Percentiles rank a stretch among this genome's conserved stretches.
Conservation (phyloP, 1,140 invertebrate species). For the Camponotus vicinus region DNA sequence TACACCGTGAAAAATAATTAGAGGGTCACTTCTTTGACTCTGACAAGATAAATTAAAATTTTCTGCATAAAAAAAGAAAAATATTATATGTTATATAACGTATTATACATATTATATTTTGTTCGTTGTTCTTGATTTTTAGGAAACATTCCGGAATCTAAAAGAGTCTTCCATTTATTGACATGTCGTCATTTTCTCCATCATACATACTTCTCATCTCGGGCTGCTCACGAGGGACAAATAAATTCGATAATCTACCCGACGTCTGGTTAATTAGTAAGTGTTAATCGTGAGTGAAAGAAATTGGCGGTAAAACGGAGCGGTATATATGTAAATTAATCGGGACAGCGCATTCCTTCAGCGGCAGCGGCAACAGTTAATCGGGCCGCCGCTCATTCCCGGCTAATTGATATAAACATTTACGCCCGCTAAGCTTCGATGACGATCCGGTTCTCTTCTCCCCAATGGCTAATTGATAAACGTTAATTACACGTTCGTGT, state of each 20-base stretch:
- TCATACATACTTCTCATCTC: neutral
- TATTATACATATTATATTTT: neutral
- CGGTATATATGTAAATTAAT: conserved; percentile 35
- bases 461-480: conserved; percentile 49
- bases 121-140: neutral
- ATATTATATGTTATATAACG: neutral
- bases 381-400: conserved; percentile 12
- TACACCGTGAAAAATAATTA: neutral
- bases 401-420: conserved; percentile 59
- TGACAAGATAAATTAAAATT: neutral
- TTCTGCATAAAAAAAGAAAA: neutral
- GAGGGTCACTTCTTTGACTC: neutral
- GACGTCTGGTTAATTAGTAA: conserved; percentile 40
- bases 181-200: no score
- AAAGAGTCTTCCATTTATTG: no score
- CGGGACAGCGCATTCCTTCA: conserved; percentile 15
- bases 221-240: neutral
- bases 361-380: conserved; percentile 20
- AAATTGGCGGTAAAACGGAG: conserved; percentile 19
- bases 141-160: neutral
- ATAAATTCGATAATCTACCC: conserved; percentile 9
- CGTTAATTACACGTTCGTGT: conserved; percentile 53
- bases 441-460: conserved; percentile 30
- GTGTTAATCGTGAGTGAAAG: conserved; percentile 53
- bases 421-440: conserved; percentile 28